Evolutionary conservation across 2,797 vertebrate species (phyloP).

Genomic region (Arctocebus calabarensis): DNA sequence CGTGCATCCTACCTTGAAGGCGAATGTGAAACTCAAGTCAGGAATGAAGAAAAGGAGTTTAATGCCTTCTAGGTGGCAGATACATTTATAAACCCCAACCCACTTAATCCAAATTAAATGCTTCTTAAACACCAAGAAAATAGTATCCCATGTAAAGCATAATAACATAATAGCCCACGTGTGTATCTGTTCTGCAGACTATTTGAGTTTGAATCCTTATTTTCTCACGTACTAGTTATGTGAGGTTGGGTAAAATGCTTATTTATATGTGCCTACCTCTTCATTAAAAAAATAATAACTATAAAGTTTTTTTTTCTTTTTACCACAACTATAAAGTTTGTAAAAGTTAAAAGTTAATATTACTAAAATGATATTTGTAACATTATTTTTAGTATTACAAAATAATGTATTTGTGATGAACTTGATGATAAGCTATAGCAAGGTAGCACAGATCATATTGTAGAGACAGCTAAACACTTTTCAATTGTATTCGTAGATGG

Average conservation of each 20-base stretch:
- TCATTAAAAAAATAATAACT: background rate
- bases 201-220: background rate
- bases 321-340: background rate
- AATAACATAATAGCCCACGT: background rate
- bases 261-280: background rate
- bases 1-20: background rate
- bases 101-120: background rate
- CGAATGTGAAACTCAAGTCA: background rate
- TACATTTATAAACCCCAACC: background rate
- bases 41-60: background rate
- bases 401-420: background rate
- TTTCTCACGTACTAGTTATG: background rate
- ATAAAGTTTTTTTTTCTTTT: background rate
- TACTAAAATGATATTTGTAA: background rate
- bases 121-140: background rate
- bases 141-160: background rate
- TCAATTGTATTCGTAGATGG: background rate
- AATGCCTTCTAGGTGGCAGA: background rate
- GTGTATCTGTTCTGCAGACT: background rate
- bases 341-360: background rate
- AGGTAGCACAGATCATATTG: no score
- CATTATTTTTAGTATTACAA: background rate
- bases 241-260: background rate
- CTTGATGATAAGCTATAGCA: background rate
- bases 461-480: background rate